Conservation (phyloP, 2,888 invertebrate genomes). For the Polyploca ridens region DNA sequence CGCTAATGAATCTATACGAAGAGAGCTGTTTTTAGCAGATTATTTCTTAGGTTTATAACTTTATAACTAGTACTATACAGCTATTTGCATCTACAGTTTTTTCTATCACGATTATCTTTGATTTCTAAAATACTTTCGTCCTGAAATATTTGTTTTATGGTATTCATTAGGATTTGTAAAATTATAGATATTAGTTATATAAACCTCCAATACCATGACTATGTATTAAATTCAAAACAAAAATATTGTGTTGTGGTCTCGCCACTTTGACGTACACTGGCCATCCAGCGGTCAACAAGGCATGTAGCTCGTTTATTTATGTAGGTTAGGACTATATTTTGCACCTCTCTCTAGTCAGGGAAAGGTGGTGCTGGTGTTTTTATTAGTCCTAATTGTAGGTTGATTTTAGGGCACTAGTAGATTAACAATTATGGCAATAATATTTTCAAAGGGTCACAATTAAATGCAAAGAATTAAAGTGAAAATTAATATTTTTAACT, state of each 20-base stretch:
- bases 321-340: conserved; percentile 67
- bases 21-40: too few species aligned
- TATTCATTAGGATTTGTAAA: too few species aligned
- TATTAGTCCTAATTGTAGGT: conserved; percentile 48
- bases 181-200: too few species aligned
- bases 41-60: too few species aligned
- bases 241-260: conserved; percentile 15
- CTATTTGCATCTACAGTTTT: too few species aligned
- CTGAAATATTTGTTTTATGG: too few species aligned
- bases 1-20: background rate
- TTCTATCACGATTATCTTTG: too few species aligned
- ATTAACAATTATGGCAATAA: background rate
- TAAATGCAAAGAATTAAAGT: too few species aligned
- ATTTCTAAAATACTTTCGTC: too few species aligned
- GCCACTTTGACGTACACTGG: conserved; percentile 36
- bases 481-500: too few species aligned
- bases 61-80: too few species aligned
- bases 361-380: conserved; percentile 46
- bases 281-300: conserved; percentile 57
- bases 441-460: background rate
- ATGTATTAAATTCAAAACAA: background rate
- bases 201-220: background rate
- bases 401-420: background rate
- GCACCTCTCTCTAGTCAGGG: conserved; percentile 48
- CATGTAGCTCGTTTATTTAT: conserved; percentile 42